Percentiles rank a stretch among this genome's conserved stretches.
These are phyloP conservation scores for Macrosoma leucophasiata DNA, from an alignment of 2,888 invertebrate species.

Conservation along the genomic window DNA sequence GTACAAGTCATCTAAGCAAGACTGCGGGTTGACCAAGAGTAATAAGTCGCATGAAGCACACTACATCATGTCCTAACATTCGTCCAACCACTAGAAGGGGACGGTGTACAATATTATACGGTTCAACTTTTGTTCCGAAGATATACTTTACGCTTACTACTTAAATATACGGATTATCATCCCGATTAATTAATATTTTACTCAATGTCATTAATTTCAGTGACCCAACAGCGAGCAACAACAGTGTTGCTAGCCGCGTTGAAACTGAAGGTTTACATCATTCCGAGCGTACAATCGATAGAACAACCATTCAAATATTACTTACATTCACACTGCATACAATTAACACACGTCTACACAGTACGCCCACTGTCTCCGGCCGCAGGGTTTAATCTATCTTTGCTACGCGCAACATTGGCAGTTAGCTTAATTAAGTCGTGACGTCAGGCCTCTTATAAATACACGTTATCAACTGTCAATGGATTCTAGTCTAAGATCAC, in stretches of 20 bases:
- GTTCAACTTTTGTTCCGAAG: slow-evolving; percentile 30
- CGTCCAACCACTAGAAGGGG: slow-evolving; percentile 33
- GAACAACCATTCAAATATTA: no score
- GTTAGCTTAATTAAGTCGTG: slow-evolving; percentile 24
- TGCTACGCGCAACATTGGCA: slow-evolving; percentile 41
- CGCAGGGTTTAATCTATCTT: no score
- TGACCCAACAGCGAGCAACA: no score
- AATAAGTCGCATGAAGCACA: slow-evolving; percentile 23
- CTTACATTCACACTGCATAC: no score
- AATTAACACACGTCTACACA: no score
- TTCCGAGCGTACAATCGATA: slow-evolving; percentile 44
- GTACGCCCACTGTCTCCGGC: no score
- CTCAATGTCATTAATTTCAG: slow-evolving; percentile 18
- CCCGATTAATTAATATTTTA: slow-evolving; percentile 33
- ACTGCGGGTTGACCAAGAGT: no score
- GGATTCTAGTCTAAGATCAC: no score
- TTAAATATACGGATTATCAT: slow-evolving; percentile 40
- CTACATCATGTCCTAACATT: slow-evolving; percentile 25
- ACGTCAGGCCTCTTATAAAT: slow-evolving; percentile 4
- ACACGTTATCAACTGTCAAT: no score
- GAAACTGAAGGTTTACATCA: no score
- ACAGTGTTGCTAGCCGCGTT: no score
- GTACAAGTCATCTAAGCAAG: no score
- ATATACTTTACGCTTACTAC: slow-evolving; percentile 64
- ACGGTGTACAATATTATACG: slow-evolving; percentile 19